Conservation (phyloP, 2,797 vertebrate species). For the Propithecus perrieri region DNA sequence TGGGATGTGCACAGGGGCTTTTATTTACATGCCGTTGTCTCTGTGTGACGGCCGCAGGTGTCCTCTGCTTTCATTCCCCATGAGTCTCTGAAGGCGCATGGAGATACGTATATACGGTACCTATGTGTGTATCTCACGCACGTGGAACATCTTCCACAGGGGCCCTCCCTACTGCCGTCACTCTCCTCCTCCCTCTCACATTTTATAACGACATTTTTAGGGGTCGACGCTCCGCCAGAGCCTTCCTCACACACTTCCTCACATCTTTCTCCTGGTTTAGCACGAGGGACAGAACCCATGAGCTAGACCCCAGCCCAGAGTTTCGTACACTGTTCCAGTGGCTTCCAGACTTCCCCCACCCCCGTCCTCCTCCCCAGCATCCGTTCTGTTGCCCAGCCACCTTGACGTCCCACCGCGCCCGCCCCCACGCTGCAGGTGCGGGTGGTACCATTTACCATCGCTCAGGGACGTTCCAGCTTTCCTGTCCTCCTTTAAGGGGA, state of each 20-base stretch:
- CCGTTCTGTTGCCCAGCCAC: background rate
- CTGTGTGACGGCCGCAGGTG: background rate
- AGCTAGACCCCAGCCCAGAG: background rate
- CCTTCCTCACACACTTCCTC: background rate
- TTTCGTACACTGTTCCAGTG: background rate
- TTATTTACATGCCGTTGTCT: background rate
- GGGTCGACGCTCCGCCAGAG: background rate
- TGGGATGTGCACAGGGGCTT: background rate
- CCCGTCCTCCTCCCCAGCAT: background rate
- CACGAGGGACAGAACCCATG: background rate
- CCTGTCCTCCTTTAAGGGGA: background rate
- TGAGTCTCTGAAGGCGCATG: background rate
- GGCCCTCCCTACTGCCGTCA: background rate
- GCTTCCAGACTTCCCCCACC: background rate
- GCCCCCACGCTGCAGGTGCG: background rate
- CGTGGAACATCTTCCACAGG: background rate
- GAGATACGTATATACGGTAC: too few relatives aligned
- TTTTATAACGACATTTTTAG: background rate
- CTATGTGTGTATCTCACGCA: accelerated
- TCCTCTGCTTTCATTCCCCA: background rate
- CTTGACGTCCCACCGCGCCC: background rate
- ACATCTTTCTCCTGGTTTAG: background rate
- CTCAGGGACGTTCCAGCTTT: background rate
- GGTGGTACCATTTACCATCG: background rate
- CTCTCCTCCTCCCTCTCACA: background rate